These are phyloP conservation scores for Busseola fusca DNA, from an alignment of 2,888 invertebrate species.

Conservation along the genomic window DNA sequence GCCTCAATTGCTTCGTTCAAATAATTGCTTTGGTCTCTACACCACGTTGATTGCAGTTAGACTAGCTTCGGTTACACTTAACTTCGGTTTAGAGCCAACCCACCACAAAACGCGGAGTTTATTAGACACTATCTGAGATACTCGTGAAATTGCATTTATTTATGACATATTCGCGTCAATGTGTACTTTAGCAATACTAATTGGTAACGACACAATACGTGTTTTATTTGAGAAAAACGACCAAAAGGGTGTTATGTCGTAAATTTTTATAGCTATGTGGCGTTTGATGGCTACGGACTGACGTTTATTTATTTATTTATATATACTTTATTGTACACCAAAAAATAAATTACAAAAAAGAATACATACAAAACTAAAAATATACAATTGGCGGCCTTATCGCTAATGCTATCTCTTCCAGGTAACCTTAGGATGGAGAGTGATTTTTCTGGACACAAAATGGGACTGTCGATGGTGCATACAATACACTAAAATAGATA, in stretches of 20 bases:
- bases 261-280: slow-evolving; percentile 24
- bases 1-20: slow-evolving; percentile 31
- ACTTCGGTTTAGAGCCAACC: slow-evolving; percentile 70
- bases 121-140: slow-evolving; percentile 74
- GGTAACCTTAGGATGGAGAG: too few species aligned
- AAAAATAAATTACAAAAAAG: too few species aligned
- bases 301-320: slow-evolving; percentile 15
- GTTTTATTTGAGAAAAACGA: slow-evolving; percentile 33
- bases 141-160: slow-evolving; percentile 78
- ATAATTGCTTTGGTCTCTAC: slow-evolving; percentile 27
- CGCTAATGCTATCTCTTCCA: too few species aligned
- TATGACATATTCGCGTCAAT: slow-evolving; percentile 72
- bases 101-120: slow-evolving; percentile 75
- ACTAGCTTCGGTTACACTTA: slow-evolving; percentile 58
- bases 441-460: too few species aligned
- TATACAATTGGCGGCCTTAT: too few species aligned
- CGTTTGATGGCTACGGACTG: slow-evolving; percentile 17
- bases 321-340: too few species aligned
- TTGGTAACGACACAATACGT: slow-evolving; percentile 72
- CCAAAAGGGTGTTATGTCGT: slow-evolving; percentile 22
- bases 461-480: too few species aligned
- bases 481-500: too few species aligned
- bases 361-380: too few species aligned
- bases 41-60: slow-evolving; percentile 51
- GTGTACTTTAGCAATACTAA: slow-evolving; percentile 74